Conservation (phyloP, 2,888 invertebrate genomes). For the Melipona beecheii region DNA sequence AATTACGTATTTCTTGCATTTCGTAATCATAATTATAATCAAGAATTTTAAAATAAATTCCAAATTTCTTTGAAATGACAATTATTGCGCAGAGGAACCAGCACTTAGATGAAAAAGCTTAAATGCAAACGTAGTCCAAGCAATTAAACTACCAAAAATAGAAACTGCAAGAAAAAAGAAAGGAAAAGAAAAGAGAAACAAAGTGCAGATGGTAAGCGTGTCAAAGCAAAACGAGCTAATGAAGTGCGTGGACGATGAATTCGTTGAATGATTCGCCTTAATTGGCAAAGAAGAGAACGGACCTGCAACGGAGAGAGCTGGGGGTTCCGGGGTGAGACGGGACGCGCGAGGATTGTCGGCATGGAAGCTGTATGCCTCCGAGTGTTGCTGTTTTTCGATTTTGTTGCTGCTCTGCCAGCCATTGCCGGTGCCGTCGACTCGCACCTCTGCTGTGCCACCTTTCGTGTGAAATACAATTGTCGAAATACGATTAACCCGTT, state of each 20-base stretch:
- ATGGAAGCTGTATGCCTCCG: slow-evolving; percentile 78
- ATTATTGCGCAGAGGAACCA: neutral
- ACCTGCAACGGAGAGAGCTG: slow-evolving; percentile 90
- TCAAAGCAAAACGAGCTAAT: neutral
- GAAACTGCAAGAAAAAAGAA: neutral
- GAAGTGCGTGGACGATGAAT: neutral
- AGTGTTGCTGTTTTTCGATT: slow-evolving; percentile 85
- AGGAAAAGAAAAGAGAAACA: neutral
- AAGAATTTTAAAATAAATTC: too few relatives aligned
- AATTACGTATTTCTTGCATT: too few relatives aligned
- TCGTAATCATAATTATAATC: too few relatives aligned
- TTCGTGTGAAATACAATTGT: slow-evolving; percentile 68
- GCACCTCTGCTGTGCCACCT: slow-evolving; percentile 81
- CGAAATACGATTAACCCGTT: slow-evolving; percentile 59
- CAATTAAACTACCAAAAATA: neutral
- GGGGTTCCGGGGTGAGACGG: slow-evolving; percentile 86
- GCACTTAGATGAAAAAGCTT: neutral
- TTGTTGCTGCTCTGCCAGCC: slow-evolving; percentile 84
- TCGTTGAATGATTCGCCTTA: neutral
- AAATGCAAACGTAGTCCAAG: neutral
- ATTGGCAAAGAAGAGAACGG: slow-evolving; percentile 65
- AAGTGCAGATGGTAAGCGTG: slow-evolving; percentile 11
- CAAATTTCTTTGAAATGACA: too few relatives aligned
- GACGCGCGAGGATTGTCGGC: slow-evolving; percentile 78
- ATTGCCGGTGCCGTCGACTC: slow-evolving; percentile 78